Evolutionary conservation across 2,113 vertebrate genomes (phyloP), one percentile per base, ranked within the genome.

Genomic region (Myanophis thanlyinensis): DNA sequence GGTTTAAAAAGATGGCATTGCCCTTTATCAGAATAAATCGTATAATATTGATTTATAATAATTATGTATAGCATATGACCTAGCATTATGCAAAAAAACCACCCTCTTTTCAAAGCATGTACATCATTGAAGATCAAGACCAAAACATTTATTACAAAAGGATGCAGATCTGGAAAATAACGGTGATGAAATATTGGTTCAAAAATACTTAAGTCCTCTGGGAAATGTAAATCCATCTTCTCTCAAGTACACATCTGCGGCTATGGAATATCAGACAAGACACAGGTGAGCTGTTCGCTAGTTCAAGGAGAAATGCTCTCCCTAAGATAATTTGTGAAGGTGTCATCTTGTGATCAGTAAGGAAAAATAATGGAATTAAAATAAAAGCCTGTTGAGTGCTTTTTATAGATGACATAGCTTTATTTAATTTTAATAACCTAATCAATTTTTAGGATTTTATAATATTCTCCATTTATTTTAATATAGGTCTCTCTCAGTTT

Each of bases 231-330:
- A 80, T 85, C 44, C 90, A 84, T 95, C 94, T 94, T 95, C 46
- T 95, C 95, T 92, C 88, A 93, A 51, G 22, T 87, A 91, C 23
- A 87, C 89, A 47, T 94, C 96, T 87, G 94, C 95, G 95, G 95
- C 94, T 95, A 7, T 7, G 89, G 93, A 96, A 96, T 96, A 94
- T 97, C 96, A 96, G 92, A 94, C 51, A 92, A 92, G 96, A 96
- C 96, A 92, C 97, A 98, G 98, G 98, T 98, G 97, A 98, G 98
- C 96, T 94, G 35, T 49, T 89, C 92, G 90, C 1, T 53, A 84
- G 67, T 85, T 12, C 54, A 18, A 85, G 15, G 87, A 89, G 25
- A 89, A 18, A 92, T 86, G 8, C 4, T 90, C 85, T 87, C 91
- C 0, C 2, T 62, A n/a, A 54, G 22, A 0, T 91, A 80, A 85